Conservation (phyloP, 2,113 vertebrate species). For the Madoqua kirkii region DNA sequence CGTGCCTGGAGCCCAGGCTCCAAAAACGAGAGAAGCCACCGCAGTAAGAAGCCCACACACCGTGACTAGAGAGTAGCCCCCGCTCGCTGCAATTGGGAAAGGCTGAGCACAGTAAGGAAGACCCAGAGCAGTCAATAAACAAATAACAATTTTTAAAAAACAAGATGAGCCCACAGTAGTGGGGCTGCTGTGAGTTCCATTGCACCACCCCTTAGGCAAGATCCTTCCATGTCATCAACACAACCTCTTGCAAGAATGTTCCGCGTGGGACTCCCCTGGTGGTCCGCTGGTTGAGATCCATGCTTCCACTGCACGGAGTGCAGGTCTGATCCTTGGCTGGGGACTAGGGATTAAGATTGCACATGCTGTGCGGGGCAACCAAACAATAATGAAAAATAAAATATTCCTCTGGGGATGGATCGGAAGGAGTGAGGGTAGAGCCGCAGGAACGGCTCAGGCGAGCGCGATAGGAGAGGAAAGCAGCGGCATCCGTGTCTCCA, state of each 20-base stretch:
- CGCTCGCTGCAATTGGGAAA: neutral
- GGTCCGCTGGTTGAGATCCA: neutral
- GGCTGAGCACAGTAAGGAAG: neutral
- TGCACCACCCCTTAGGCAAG: neutral
- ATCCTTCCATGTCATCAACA: neutral
- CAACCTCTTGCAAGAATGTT: neutral
- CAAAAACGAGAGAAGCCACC: neutral
- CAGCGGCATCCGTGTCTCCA: neutral
- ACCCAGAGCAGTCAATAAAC: neutral
- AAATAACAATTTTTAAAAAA: neutral
- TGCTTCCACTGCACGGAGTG: neutral
- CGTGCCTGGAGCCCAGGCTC: neutral
- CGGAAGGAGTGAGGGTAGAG: neutral
- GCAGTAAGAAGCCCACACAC: accelerated
- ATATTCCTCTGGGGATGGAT: neutral
- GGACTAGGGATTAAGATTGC: neutral
- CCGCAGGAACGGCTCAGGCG: neutral
- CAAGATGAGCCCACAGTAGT: neutral
- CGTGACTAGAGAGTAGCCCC: neutral
- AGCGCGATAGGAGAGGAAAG: neutral
- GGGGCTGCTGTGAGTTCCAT: neutral
- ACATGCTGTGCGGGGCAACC: neutral
- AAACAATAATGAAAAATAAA: neutral
- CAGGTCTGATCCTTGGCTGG: neutral
- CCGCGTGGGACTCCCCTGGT: neutral